Evolutionary conservation across 2,888 invertebrate genomes (phyloP).

Genomic region (Anoncus sp.): DNA sequence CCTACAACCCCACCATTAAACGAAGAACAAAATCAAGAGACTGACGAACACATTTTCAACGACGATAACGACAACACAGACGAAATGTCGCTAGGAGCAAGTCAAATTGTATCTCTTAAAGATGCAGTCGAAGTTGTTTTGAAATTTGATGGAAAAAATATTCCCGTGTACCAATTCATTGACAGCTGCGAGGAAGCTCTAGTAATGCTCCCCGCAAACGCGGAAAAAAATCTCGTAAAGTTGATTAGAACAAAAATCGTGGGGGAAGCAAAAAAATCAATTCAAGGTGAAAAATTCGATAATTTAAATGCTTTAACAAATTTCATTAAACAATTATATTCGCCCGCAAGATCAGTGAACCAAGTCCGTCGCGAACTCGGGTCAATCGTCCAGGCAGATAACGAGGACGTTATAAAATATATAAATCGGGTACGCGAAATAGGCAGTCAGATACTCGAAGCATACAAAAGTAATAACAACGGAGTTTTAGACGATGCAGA

Average conservation of each 20-base stretch:
- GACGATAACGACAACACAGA: no score
- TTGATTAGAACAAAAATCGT: conserved; percentile 28
- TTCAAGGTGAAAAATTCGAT: conserved; percentile 22
- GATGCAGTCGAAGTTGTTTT: conserved; percentile 40
- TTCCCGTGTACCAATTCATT: conserved; percentile 39
- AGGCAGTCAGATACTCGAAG: conserved; percentile 21
- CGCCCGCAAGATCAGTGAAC: conserved; percentile 14
- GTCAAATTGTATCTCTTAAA: conserved; percentile 47
- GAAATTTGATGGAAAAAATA: conserved; percentile 41
- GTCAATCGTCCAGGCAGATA: conserved; percentile 16
- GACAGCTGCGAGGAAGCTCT: conserved; percentile 34
- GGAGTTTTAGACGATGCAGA: background rate
- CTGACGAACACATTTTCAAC: no score
- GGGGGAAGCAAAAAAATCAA: conserved; percentile 26
- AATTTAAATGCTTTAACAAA: background rate
- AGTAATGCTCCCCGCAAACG: conserved; percentile 19
- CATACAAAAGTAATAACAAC: conserved; percentile 6
- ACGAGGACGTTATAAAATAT: conserved; percentile 29
- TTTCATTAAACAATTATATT: conserved; percentile 19
- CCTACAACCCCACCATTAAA: no score
- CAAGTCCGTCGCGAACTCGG: conserved; percentile 21
- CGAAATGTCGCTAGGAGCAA: conserved; percentile 27
- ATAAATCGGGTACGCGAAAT: conserved; percentile 38
- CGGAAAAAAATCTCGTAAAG: conserved; percentile 15
- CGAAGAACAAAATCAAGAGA: no score